Percentiles rank a stretch among this genome's conserved stretches.
Evolutionary conservation across 2,113 vertebrate genomes (phyloP).

Genomic region (Gadus macrocephalus): DNA sequence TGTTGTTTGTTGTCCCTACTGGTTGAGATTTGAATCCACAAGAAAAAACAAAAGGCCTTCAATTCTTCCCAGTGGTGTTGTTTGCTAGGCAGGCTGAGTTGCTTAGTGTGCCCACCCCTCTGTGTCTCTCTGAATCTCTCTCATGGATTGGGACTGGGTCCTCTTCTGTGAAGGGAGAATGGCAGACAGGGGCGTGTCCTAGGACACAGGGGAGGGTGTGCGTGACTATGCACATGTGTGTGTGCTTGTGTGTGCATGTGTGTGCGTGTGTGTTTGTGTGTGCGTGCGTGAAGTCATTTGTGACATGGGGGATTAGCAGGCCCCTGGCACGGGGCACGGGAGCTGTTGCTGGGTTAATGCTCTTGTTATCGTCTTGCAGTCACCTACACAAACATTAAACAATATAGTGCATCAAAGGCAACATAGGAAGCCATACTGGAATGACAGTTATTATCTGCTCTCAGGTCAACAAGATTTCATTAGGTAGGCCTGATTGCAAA

Average conservation of each 20-base stretch:
- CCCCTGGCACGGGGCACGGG: constrained; percentile 22
- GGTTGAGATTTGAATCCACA: constrained; percentile 28
- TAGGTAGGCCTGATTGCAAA: too few species aligned
- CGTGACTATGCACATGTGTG: too few species aligned
- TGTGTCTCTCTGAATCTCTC: constrained; percentile 12
- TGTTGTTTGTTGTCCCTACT: constrained; percentile 52
- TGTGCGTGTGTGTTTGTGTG: constrained; percentile 40
- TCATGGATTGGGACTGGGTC: constrained; percentile 1
- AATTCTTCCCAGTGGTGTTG: constrained; percentile 18
- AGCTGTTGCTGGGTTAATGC: constrained; percentile 27
- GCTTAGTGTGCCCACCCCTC: constrained; percentile 8
- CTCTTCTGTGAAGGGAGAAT: too few species aligned
- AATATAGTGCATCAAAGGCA: constrained; percentile 8
- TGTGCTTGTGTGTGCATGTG: constrained; percentile 48
- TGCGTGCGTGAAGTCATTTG: constrained; percentile 6
- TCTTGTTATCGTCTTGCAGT: constrained; percentile 24
- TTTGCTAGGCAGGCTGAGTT: constrained; percentile 40
- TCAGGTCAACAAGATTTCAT: constrained; percentile 7
- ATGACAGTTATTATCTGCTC: constrained; percentile 21
- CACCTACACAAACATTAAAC: constrained; percentile 3
- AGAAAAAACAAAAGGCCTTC: not conserved
- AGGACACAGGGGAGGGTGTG: constrained; percentile 18
- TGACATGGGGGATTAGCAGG: constrained; percentile 52
- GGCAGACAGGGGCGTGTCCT: constrained; percentile 18
- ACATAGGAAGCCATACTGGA: constrained; percentile 13